phyloP scores from a whole-genome alignment of 2,113 vertebrate genomes.

The Notothenia rossii region DNA sequence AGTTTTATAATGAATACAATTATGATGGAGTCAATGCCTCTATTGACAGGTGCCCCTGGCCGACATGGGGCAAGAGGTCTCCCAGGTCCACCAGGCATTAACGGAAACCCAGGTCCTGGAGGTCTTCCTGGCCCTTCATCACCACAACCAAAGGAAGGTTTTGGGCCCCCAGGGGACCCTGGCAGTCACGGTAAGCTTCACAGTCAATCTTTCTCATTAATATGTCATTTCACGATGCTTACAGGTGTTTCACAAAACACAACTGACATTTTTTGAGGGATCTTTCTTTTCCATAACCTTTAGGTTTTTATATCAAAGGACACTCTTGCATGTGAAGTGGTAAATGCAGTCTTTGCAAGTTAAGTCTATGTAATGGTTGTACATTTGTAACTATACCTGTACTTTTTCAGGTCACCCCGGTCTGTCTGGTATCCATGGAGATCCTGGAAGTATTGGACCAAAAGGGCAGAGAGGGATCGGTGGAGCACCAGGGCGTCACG shows the following conservation, averaged over 20 bases:
- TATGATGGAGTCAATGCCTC: neutral
- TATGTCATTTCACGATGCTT: neutral
- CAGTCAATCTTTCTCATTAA: neutral
- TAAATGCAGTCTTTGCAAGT: neutral
- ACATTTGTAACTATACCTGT: slow-evolving; percentile 5
- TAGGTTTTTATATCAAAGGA: neutral
- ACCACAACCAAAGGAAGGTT: fast-evolving
- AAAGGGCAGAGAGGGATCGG: slow-evolving; percentile 59
- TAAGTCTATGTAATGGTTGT: neutral
- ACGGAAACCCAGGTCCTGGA: slow-evolving; percentile 58
- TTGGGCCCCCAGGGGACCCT: slow-evolving; percentile 41
- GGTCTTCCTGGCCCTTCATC: slow-evolving; percentile 41
- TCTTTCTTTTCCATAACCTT: neutral
- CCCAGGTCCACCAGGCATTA: slow-evolving; percentile 56
- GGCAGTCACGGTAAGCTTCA: slow-evolving; percentile 59
- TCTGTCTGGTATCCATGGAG: slow-evolving; percentile 54
- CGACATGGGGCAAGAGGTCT: slow-evolving; percentile 58
- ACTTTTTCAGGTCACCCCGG: slow-evolving; percentile 59
- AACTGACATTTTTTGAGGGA: neutral
- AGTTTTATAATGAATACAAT: neutral
- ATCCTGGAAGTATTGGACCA: slow-evolving; percentile 62
- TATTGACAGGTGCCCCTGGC: slow-evolving; percentile 64
- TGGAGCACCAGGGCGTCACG: slow-evolving; percentile 53
- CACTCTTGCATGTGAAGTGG: neutral
- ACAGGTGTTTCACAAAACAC: slow-evolving; percentile 1